Evolutionary conservation across 2,888 invertebrate genomes (phyloP).

Genomic region (Chromoteleia sp.): DNA sequence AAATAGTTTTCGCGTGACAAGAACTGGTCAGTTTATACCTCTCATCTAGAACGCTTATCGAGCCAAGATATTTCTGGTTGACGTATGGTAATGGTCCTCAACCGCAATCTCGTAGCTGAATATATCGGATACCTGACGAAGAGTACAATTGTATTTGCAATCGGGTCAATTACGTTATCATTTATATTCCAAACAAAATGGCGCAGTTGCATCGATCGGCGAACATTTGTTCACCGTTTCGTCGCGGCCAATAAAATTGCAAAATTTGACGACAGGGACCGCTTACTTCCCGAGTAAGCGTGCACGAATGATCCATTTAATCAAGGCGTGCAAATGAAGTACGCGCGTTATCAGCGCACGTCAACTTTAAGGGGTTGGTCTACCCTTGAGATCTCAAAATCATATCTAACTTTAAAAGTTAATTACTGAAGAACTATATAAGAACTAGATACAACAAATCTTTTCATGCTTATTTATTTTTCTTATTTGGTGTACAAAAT

Average conservation of each 20-base stretch:
- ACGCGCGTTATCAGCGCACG: constrained; percentile 17
- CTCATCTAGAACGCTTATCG: constrained; percentile 50
- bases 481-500: too few relatives aligned
- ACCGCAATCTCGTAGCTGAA: constrained; percentile 42
- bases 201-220: neutral
- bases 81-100: constrained; percentile 55
- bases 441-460: too few relatives aligned
- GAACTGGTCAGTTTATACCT: constrained; percentile 42
- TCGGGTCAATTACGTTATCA: constrained; percentile 52
- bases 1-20: constrained; percentile 39
- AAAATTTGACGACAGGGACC: constrained; percentile 8
- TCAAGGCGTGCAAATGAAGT: constrained; percentile 48
- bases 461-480: too few relatives aligned
- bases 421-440: too few relatives aligned
- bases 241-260: neutral
- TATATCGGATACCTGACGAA: constrained; percentile 35
- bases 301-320: constrained; percentile 39
- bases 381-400: too few relatives aligned
- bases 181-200: constrained; percentile 18
- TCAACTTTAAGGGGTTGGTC: constrained; percentile 15
- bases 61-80: constrained; percentile 52
- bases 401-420: too few relatives aligned
- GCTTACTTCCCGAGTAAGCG: neutral
- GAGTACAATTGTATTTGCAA: constrained; percentile 52
- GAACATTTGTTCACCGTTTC: constrained; percentile 10